Conservation (phyloP, 2,113 vertebrate species). For the Alexandromys fortis region DNA sequence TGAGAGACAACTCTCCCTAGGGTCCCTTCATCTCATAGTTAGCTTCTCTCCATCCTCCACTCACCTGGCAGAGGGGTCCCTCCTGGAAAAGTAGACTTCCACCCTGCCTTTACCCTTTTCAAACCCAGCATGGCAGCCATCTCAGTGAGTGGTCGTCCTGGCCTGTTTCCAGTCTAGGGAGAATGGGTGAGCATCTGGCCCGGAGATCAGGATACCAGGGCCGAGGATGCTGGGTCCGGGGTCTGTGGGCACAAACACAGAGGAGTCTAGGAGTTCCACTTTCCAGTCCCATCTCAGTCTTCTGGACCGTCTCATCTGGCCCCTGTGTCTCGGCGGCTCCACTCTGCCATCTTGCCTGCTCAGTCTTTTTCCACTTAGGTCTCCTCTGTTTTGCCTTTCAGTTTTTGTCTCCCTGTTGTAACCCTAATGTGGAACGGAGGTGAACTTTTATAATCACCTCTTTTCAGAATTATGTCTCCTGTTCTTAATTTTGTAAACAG, state of each 20-base stretch:
- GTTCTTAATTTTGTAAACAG: conserved; percentile 56
- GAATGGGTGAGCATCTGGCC: background rate
- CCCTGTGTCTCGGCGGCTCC: background rate
- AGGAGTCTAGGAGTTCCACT: background rate
- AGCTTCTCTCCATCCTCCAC: background rate
- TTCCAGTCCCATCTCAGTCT: background rate
- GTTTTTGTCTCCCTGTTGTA: conserved; percentile 24
- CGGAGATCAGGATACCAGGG: background rate
- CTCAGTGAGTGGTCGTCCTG: no score
- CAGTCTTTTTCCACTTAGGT: background rate
- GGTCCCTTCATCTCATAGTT: background rate
- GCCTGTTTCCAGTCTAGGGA: background rate
- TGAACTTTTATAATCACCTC: conserved; percentile 42
- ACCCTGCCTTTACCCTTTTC: background rate
- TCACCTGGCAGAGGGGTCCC: background rate
- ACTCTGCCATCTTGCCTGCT: background rate
- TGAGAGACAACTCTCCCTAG: background rate
- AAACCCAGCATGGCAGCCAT: background rate
- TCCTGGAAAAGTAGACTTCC: background rate
- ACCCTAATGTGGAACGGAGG: background rate
- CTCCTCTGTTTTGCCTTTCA: conserved; percentile 1
- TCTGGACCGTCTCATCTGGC: background rate
- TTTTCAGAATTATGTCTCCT: conserved; percentile 38
- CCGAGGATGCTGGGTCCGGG: background rate
- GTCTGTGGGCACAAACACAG: background rate